These are phyloP conservation scores for Silvanus unidentatus DNA, from an alignment of 2,888 invertebrate species.

Conservation along the genomic window DNA sequence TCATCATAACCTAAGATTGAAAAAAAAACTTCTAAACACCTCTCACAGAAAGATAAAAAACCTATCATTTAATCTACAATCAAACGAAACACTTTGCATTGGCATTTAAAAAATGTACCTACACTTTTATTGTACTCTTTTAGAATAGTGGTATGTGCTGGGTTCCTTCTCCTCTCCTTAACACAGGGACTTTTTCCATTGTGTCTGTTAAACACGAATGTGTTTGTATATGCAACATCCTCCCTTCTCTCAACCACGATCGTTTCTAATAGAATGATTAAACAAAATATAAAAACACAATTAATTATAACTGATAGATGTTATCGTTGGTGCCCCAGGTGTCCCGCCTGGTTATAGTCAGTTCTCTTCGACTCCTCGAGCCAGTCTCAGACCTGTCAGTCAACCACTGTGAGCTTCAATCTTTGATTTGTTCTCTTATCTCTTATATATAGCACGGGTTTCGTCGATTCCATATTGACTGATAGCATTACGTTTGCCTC, in stretches of 20 bases:
- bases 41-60: slow-evolving; percentile 10
- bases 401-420: slow-evolving; percentile 32
- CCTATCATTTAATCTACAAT: slow-evolving; percentile 24
- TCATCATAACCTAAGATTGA: slow-evolving; percentile 12
- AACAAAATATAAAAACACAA: slow-evolving; percentile 49
- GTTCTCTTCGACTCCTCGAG: slow-evolving; percentile 13
- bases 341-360: slow-evolving; percentile 34
- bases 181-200: slow-evolving; percentile 12
- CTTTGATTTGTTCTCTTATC: slow-evolving; percentile 34
- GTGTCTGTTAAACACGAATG: slow-evolving; percentile 3
- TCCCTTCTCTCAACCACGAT: slow-evolving; percentile 22
- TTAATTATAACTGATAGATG: slow-evolving; percentile 47
- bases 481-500: slow-evolving; percentile 4
- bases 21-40: slow-evolving; percentile 16
- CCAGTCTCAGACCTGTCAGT: slow-evolving; percentile 38
- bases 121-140: slow-evolving; percentile 28
- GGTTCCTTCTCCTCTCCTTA: too few relatives aligned
- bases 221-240: not conserved
- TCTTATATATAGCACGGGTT: slow-evolving; percentile 17
- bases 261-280: slow-evolving; percentile 47
- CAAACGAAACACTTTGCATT: slow-evolving; percentile 36
- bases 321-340: slow-evolving; percentile 45
- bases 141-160: too few relatives aligned
- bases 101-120: slow-evolving; percentile 42
- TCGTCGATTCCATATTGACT: slow-evolving; percentile 1